Evolutionary conservation across 1,140 invertebrate genomes (phyloP).

Genomic region (Epicauta chinensis): DNA sequence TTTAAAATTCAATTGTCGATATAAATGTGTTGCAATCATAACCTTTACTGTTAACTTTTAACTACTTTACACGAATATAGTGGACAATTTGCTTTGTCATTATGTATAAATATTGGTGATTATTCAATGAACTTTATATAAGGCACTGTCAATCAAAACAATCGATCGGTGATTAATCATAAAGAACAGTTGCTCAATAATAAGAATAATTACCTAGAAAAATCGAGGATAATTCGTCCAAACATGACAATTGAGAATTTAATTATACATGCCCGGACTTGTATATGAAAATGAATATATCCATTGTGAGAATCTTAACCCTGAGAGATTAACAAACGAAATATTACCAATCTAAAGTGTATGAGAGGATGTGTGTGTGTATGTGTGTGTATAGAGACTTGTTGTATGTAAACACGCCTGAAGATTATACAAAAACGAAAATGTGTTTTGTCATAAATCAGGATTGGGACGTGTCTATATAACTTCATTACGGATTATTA

Average conservation of each 20-base stretch:
- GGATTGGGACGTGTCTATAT: constrained; percentile 41
- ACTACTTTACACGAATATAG: no score
- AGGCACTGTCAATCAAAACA: no score
- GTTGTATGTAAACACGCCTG: constrained; percentile 27
- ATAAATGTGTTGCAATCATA: no score
- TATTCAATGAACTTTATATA: no score
- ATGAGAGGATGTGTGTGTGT: neutral
- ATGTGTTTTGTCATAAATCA: constrained; percentile 41
- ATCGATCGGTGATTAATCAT: no score
- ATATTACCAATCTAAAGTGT: constrained; percentile 2
- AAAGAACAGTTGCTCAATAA: no score
- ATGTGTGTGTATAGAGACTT: constrained; percentile 8
- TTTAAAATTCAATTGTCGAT: no score
- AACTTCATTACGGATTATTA: constrained; percentile 43
- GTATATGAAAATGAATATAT: constrained; percentile 32
- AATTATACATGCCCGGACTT: constrained; percentile 30
- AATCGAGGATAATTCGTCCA: neutral
- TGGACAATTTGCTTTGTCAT: no score
- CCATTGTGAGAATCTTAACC: constrained; percentile 25
- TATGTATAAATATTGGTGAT: no score
- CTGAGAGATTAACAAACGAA: constrained; percentile 23
- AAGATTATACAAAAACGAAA: constrained; percentile 32
- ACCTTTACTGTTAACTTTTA: no score
- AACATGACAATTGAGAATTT: constrained; percentile 39
- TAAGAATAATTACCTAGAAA: no score